Conservation (phyloP, 2,113 vertebrate species). For the Corythornis vintsioides region DNA sequence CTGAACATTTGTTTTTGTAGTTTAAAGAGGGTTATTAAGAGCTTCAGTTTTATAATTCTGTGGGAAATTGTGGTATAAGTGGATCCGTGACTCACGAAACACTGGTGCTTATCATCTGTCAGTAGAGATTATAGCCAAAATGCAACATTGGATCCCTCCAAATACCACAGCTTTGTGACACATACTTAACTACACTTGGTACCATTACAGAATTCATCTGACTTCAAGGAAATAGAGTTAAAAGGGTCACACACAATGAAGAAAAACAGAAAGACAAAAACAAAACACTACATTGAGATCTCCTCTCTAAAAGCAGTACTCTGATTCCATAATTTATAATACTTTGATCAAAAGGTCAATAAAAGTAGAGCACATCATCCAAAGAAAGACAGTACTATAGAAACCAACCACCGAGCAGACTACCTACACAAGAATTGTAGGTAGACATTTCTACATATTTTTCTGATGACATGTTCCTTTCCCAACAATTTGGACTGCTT, state of each 20-base stretch:
- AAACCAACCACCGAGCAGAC: neutral
- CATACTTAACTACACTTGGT: neutral
- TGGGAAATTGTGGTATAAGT: constrained; percentile 62
- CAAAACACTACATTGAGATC: neutral
- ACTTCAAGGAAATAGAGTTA: constrained; percentile 34
- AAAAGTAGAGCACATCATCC: neutral
- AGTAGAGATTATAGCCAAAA: constrained; percentile 3
- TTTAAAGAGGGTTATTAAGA: constrained; percentile 56
- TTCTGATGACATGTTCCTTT: neutral
- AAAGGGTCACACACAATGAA: neutral
- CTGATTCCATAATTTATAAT: neutral
- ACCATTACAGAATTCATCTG: neutral
- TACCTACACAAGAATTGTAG: neutral
- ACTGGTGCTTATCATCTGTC: constrained; percentile 43
- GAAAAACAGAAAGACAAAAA: neutral
- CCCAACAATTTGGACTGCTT: neutral
- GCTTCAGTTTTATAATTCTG: constrained; percentile 33
- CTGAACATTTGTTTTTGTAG: constrained; percentile 48
- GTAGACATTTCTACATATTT: neutral
- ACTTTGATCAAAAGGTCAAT: neutral
- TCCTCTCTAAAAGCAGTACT: neutral
- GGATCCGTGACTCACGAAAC: constrained; percentile 53
- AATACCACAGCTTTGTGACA: constrained; percentile 26
- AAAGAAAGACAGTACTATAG: neutral
- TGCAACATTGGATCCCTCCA: neutral